Evolutionary conservation across 2,797 vertebrate species (phyloP).

Genomic region (Lacerta bilineata): DNA sequence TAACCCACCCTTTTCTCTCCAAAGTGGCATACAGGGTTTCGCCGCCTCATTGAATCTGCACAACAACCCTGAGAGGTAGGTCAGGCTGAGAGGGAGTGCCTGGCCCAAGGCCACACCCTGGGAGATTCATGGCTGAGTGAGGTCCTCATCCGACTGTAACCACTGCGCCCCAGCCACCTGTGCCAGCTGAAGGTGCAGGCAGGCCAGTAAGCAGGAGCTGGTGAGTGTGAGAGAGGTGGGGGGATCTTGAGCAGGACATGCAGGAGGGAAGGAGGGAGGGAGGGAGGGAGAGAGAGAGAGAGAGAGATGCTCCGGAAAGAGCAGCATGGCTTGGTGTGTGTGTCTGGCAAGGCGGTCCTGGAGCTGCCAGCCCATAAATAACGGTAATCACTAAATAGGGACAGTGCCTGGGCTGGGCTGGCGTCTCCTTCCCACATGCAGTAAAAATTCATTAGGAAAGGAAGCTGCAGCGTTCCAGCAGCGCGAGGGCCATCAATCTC

Average conservation of each 20-base stretch:
- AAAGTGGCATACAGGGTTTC: too few relatives aligned
- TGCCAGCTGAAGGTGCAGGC: neutral
- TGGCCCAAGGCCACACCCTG: too few relatives aligned
- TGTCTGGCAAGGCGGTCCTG: fast-evolving
- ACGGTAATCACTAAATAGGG: slow-evolving; percentile 69
- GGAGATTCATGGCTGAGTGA: too few relatives aligned
- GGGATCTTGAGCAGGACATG: neutral
- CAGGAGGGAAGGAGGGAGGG: neutral
- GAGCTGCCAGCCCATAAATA: slow-evolving; percentile 47
- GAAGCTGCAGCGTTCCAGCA: slow-evolving; percentile 38
- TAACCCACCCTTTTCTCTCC: too few relatives aligned
- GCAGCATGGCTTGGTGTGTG: neutral
- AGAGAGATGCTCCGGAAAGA: too few relatives aligned
- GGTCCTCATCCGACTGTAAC: too few relatives aligned
- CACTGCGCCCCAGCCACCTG: neutral
- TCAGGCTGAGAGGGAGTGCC: too few relatives aligned
- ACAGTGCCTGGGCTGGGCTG: slow-evolving; percentile 60
- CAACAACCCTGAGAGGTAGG: too few relatives aligned
- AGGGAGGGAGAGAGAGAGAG: too few relatives aligned
- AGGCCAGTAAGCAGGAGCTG: neutral
- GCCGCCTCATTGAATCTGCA: too few relatives aligned
- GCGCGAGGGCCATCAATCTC: slow-evolving; percentile 37
- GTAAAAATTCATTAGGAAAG: slow-evolving; percentile 65
- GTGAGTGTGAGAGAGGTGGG: neutral
- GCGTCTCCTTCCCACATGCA: slow-evolving; percentile 67